Evolutionary conservation across 1,140 invertebrate species (phyloP), one percentile per base, ranked within the genome.

Genomic region (Solenopsis fugax): DNA sequence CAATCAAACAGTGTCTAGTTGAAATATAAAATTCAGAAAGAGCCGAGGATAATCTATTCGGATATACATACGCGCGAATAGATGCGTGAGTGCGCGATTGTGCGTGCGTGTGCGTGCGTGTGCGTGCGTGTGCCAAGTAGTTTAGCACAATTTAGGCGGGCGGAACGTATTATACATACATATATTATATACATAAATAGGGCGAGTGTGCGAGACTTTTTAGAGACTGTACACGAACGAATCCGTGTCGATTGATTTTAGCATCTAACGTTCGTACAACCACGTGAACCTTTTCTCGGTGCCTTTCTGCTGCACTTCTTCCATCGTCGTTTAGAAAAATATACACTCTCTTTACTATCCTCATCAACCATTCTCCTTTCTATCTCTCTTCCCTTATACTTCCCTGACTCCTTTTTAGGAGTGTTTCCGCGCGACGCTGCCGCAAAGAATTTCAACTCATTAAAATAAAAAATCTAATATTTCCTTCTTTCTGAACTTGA

Each of bases 1-100:
- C 93, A 94, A 93, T 94, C 93, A 93, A 94, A 94, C 88, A 92
- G 90, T 92, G 89, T 93, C 90, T 92, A 93, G 77, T 92, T 87
- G 64, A 87, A 64, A 24, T 87, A 71, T 80, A 82, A 86, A 41
- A 80, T 45, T 54, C 62, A 80, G 21, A 69, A 81, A 71, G 34
- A 71, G 45, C 48, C 62, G 21, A 56, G 48, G 21, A 81, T 71
- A 56, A 77, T 37, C 1, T 16, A 24, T 52, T 29, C 45, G 29
- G 29, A 62, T 24, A 75, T 41, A n/a, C 34, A 80, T 24, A 72
- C 41, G 21, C 60, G 52, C 37, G 65, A 24, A 67, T 54, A 29
- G 54, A 69, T 85, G 41, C 29, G 24, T 62, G 62, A 34, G 9
- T 82, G 60, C 34, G 45, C 37, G 41, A 58, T 41, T 50, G 73